Evolutionary conservation across 1,140 invertebrate genomes (phyloP).

Genomic region (Drosophila nannoptera): DNA sequence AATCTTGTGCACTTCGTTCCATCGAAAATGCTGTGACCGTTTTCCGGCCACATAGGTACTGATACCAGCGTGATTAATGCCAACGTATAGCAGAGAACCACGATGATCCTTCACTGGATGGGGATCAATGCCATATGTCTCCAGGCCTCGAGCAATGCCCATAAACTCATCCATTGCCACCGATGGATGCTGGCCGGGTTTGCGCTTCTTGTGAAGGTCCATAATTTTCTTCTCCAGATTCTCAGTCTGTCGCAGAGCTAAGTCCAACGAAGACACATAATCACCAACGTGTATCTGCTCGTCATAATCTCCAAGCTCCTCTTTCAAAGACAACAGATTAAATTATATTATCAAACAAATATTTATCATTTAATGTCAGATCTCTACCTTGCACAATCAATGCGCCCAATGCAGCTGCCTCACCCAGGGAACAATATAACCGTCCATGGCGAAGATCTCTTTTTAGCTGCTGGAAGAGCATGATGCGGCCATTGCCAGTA

Average conservation of each 20-base stretch:
- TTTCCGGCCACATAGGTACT: constrained; percentile 95
- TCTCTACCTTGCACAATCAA: constrained; percentile 93
- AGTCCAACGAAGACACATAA: constrained; percentile 94
- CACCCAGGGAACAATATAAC: constrained; percentile 92
- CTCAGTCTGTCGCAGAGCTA: constrained; percentile 94
- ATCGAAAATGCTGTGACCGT: constrained; percentile 96
- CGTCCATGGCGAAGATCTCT: constrained; percentile 96
- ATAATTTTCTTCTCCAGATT: constrained; percentile 93
- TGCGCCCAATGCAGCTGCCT: constrained; percentile 93
- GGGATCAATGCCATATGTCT: constrained; percentile 98
- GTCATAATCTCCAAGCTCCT: constrained; percentile 96
- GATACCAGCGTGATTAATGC: constrained; percentile 96
- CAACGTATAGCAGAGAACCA: constrained; percentile 91
- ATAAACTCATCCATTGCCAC: constrained; percentile 75
- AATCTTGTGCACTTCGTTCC: constrained; percentile 96
- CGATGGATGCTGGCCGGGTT: constrained; percentile 62
- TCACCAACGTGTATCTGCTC: constrained; percentile 91
- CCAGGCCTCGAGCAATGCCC: constrained; percentile 87
- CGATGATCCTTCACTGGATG: constrained; percentile 93
- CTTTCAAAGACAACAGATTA: constrained; percentile 79
- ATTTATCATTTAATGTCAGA: not conserved
- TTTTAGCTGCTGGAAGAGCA: constrained; percentile 93
- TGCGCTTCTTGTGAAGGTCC: constrained; percentile 90
- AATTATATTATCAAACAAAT: no score
- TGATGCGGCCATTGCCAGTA: constrained; percentile 69